Conservation (phyloP, 2,113 vertebrate species). For the Pelusios castaneus region DNA sequence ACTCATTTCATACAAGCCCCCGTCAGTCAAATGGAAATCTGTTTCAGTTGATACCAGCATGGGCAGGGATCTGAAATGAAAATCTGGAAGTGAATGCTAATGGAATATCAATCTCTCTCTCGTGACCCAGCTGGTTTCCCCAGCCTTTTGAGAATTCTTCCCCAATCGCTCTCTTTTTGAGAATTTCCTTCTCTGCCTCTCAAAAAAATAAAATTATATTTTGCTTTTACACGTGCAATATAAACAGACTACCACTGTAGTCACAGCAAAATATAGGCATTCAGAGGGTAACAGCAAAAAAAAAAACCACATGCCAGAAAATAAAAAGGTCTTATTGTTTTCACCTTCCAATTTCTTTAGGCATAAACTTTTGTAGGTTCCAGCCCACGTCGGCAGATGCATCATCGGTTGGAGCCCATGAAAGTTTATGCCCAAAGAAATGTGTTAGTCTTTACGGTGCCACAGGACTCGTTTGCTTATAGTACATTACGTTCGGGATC, state of each 20-base stretch:
- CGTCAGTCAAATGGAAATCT: neutral
- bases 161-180: neutral
- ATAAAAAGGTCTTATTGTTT: neutral
- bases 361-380: too few species aligned
- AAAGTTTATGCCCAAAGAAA: too few species aligned
- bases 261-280: neutral
- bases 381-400: too few species aligned
- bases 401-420: too few species aligned
- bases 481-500: neutral
- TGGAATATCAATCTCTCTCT: neutral
- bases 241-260: neutral
- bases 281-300: neutral
- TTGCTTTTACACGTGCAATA: rapidly evolving
- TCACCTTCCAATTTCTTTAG: too few species aligned
- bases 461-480: too few species aligned
- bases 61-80: neutral
- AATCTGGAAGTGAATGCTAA: neutral
- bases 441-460: too few species aligned
- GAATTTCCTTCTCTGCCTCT: neutral
- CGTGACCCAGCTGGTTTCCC: neutral
- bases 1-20: neutral
- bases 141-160: neutral
- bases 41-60: neutral
- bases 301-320: neutral
- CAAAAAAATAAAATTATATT: neutral